Conservation (phyloP, 2,888 invertebrate genomes). For the Phymatocera aterrima region DNA sequence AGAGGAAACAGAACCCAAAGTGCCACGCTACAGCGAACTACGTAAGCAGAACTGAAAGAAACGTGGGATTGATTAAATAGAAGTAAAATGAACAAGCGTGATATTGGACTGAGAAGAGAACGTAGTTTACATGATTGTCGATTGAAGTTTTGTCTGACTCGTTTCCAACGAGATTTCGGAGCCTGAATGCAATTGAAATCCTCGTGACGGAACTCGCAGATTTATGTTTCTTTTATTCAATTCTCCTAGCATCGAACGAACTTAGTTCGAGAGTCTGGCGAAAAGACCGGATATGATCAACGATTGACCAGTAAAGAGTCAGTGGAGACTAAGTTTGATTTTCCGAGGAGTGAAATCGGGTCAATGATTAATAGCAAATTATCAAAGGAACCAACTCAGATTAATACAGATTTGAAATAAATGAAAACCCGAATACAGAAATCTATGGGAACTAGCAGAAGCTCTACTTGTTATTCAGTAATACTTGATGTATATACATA, state of each 20-base stretch:
- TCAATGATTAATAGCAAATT: background rate
- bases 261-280: background rate
- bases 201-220: background rate
- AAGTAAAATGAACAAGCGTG: background rate
- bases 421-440: background rate
- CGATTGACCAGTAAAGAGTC: background rate
- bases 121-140: background rate
- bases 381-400: background rate
- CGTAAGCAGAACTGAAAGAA: constrained; percentile 52
- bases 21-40: constrained; percentile 49
- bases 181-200: background rate
- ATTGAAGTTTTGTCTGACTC: background rate
- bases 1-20: constrained; percentile 56
- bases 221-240: background rate
- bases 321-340: background rate
- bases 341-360: background rate
- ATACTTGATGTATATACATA: background rate
- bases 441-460: constrained; percentile 4
- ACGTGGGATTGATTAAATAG: constrained; percentile 40
- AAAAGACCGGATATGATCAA: background rate
- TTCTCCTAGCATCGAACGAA: background rate
- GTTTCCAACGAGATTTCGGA: background rate
- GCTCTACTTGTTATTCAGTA: constrained; percentile 1
- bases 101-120: background rate
- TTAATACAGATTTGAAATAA: background rate